Base-by-base conservation (phyloP, 2,797 vertebrate genomes). In the Antrozous pallidus region DNA sequence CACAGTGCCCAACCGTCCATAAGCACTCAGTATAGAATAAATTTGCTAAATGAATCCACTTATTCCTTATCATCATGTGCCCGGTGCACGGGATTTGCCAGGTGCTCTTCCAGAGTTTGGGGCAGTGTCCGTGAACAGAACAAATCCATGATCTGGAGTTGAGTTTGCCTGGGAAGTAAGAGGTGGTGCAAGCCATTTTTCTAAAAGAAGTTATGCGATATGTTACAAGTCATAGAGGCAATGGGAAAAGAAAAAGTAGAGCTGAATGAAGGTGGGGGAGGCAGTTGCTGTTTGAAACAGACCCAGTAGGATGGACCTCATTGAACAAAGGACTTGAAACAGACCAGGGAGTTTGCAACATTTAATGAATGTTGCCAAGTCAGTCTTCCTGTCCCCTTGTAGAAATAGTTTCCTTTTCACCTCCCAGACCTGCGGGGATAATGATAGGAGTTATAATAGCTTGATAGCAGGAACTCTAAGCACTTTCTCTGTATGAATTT, bases 321-420 rank as follows among this genome's bases (percentile, higher is more conserved):
- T 1, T 33, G n/a, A 73, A 71, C 40, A 67, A 56, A 58, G 63
- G 63, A 20, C 4, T 40, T 17, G 14, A 67, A 63, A 26, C 84
- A 36, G 51, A 40, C 4, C 24, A 90, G n/a, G 67, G 49, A 47
- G 17, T 73, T 31, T 28, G 51, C 47, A 28, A n/a, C 3, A 42
- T 7, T 28, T 26, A 80, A 40, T 28, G 47, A 54, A 24, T 65
- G 45, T 28, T 80, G 28, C 70, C 75, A 69, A 17, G 36, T 8
- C 4, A 0, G 18, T 38, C 33, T 81, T 58, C 28, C 45, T 36
- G 36, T 11, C n/a, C 3, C 42, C 2, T 0, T 3, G 13, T 5
- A 22, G 58, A 70, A 63, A 12, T 16, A 26, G 82, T 24, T 86
- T 56, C 38, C 33, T 75, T 49, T 71, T n/a, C 12, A 65, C 28